Percentiles rank a stretch among this genome's conserved stretches.
phyloP scores from a whole-genome alignment of 2,888 invertebrate species.

The Azorinus chamasolen region DNA sequence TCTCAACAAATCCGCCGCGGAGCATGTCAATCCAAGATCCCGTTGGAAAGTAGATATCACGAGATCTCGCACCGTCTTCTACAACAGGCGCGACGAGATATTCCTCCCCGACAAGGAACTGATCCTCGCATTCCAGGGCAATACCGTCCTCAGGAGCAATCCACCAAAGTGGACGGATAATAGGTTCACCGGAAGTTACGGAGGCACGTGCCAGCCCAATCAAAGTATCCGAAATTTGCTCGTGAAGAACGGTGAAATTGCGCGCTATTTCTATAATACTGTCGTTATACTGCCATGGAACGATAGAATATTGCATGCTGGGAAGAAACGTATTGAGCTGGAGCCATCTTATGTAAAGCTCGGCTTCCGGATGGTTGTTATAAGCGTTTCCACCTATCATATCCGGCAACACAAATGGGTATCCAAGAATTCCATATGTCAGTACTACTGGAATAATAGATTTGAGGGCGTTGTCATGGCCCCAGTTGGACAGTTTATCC shows the following conservation, averaged over 20 bases:
- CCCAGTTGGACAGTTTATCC: slow-evolving; percentile 96
- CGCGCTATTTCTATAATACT: slow-evolving; percentile 68
- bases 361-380: slow-evolving; percentile 75
- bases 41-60: slow-evolving; percentile 80
- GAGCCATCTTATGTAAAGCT: slow-evolving; percentile 92
- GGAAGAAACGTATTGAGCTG: slow-evolving; percentile 96
- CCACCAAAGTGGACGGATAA: slow-evolving; percentile 96
- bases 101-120: slow-evolving; percentile 83
- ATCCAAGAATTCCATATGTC: slow-evolving; percentile 88
- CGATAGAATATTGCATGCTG: slow-evolving; percentile 93
- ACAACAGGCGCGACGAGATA: slow-evolving; percentile 85
- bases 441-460: slow-evolving; percentile 93
- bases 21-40: slow-evolving; percentile 74
- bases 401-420: slow-evolving; percentile 95
- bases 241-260: slow-evolving; percentile 74
- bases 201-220: slow-evolving; percentile 75
- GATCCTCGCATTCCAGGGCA: slow-evolving; percentile 92
- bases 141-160: slow-evolving; percentile 94
- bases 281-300: slow-evolving; percentile 87
- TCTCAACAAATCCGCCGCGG: slow-evolving; percentile 33
- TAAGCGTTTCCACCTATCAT: slow-evolving; percentile 88
- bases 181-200: slow-evolving; percentile 89
- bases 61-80: slow-evolving; percentile 74
- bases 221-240: slow-evolving; percentile 70
- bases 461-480: slow-evolving; percentile 90